Evolutionary conservation across 2,797 vertebrate species (phyloP), one percentile per base, ranked within the genome.

Genomic region (Potorous gilbertii): DNA sequence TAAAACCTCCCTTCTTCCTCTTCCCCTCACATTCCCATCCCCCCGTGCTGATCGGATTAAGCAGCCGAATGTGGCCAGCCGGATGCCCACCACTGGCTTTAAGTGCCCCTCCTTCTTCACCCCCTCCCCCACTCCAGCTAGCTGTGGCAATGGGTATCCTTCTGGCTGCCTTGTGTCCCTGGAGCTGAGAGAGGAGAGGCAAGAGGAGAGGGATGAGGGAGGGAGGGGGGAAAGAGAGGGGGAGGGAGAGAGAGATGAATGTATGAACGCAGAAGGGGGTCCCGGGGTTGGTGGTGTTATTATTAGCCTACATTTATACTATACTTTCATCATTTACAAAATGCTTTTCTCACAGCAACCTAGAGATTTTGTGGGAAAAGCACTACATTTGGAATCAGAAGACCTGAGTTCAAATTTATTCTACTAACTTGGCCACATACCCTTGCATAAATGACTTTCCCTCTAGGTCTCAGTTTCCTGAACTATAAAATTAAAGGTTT

Each of bases 1-100:
- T 87, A 87, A 87, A 87, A 87, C 74, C 74, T 87, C 74, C 74
- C 74, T 87, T 87, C 74, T 87, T 87, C 74, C 74, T 87, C 74
- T 87, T 87, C 74, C 74, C 74, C 50, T 87, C 74, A 46, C 74
- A 87, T 87, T 81, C 74, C 74, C 74, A 87, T 87, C 74, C 74
- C 74, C 74, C 74, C 74, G 74, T 81, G 74, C 74, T 87, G 74
- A 87, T 87, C 74, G 74, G 74, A 87, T 87, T 87, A 87, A 87
- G 74, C 74, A 87, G 74, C 40, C 74, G 74, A 87, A 87, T 87
- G 74, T 87, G 74, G 74, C 74, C 74, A 87, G 74, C 74, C 74
- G 74, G 74, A 87, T 87, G 74, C 74, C 74, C 74, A 87, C 74
- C 74, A 87, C 40, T 87, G 74, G 74, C 74, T 87, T 87, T 87